phyloP scores from a whole-genome alignment of 2,888 invertebrate species.

The Mellilla xanthometata region DNA sequence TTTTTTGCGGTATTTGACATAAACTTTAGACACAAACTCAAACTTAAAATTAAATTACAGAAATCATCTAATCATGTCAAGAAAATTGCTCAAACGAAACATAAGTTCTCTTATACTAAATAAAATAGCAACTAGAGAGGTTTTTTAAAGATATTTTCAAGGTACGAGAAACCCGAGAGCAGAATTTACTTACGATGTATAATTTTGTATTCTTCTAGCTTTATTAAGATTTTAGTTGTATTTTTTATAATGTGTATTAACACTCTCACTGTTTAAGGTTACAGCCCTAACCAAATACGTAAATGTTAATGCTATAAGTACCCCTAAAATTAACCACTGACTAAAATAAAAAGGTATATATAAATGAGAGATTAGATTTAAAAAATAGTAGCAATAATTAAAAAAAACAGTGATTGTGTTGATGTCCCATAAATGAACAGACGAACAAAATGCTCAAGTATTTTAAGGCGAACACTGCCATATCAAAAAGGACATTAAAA shows the following conservation, averaged over 20 bases:
- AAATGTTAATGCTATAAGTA: constrained; percentile 6
- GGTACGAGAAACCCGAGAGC: constrained; percentile 18
- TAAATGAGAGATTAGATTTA: not conserved
- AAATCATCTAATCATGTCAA: no score
- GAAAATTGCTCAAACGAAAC: not conserved
- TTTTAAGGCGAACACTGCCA: constrained; percentile 74
- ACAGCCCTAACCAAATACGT: constrained; percentile 71
- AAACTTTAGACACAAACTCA: no score
- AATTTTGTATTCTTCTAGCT: constrained; percentile 72
- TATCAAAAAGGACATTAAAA: constrained; percentile 52
- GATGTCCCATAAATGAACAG: constrained; percentile 65
- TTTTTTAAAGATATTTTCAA: constrained; percentile 10
- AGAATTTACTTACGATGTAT: constrained; percentile 34
- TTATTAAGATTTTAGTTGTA: constrained; percentile 57
- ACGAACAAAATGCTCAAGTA: constrained; percentile 78
- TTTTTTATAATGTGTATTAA: constrained; percentile 68
- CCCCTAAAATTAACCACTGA: not conserved
- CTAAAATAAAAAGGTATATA: not conserved
- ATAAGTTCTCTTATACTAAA: constrained; percentile 1
- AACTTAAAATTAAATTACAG: no score
- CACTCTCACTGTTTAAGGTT: constrained; percentile 79
- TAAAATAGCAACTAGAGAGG: not conserved
- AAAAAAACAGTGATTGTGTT: constrained; percentile 79
- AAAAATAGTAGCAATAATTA: constrained; percentile 8
- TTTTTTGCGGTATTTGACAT: no score